These are phyloP conservation scores for Drosophila virilis DNA, from an alignment of 1,140 invertebrate species.

Conservation along the genomic window DNA sequence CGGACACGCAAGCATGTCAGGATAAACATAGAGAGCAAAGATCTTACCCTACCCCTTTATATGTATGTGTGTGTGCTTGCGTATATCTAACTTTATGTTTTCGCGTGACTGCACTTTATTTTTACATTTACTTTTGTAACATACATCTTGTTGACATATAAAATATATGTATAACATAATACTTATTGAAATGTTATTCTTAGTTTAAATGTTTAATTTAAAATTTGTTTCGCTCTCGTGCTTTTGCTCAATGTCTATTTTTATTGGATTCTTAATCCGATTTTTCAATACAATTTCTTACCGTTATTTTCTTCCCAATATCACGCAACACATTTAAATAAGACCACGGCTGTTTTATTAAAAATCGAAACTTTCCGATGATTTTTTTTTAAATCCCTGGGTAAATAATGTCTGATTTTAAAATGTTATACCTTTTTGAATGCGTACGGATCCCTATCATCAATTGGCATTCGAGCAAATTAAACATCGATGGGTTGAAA, in stretches of 20 bases:
- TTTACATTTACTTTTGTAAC: conserved; percentile 51
- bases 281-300: too few relatives aligned
- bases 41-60: conserved; percentile 3
- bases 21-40: conserved; percentile 13
- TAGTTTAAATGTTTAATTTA: too few relatives aligned
- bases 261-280: neutral
- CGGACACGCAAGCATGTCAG: neutral
- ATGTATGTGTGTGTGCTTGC: conserved; percentile 14
- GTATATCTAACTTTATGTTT: conserved; percentile 32
- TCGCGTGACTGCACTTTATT: neutral
- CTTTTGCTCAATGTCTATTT: conserved; percentile 29
- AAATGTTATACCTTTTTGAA: too few relatives aligned
- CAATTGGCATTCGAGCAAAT: too few relatives aligned
- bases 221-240: conserved; percentile 7
- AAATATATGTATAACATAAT: conserved; percentile 20
- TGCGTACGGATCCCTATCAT: too few relatives aligned
- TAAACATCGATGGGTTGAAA: too few relatives aligned
- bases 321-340: too few relatives aligned
- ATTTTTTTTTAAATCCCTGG: too few relatives aligned
- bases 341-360: too few relatives aligned
- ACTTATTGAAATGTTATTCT: conserved; percentile 11
- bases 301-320: too few relatives aligned
- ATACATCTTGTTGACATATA: conserved; percentile 37
- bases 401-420: too few relatives aligned
- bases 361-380: too few relatives aligned